These are phyloP conservation scores for Carcina quercana DNA, from an alignment of 2,888 invertebrate species.

Conservation along the genomic window DNA sequence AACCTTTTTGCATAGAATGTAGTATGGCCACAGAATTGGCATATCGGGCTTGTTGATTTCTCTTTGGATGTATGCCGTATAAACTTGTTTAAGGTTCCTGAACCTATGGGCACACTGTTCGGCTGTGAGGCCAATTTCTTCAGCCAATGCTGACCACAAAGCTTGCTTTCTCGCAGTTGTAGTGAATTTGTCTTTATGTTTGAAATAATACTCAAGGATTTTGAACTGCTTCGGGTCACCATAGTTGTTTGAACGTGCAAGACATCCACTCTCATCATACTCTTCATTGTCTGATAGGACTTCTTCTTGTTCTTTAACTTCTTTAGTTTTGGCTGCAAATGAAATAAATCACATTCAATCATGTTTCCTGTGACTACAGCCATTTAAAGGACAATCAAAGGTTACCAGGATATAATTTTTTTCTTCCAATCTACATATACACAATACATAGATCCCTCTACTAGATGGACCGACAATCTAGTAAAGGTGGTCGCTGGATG, in stretches of 20 bases:
- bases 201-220: constrained; percentile 56
- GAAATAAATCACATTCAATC: no score
- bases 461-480: no score
- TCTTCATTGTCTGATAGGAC: constrained; percentile 34
- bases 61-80: constrained; percentile 46
- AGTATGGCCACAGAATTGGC: constrained; percentile 60
- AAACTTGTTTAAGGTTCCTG: constrained; percentile 53
- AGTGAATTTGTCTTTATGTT: constrained; percentile 53
- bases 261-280: constrained; percentile 37
- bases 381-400: no score
- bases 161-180: constrained; percentile 40
- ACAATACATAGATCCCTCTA: no score
- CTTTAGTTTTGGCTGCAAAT: not conserved
- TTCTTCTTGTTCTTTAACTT: constrained; percentile 14
- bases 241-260: constrained; percentile 26
- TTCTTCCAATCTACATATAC: no score
- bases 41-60: constrained; percentile 58
- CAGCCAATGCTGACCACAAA: constrained; percentile 44
- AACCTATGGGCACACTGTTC: constrained; percentile 56
- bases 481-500: no score
- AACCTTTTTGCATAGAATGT: constrained; percentile 55
- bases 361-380: no score
- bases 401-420: no score
- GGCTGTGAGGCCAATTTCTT: constrained; percentile 42
- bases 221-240: constrained; percentile 49